Evolutionary conservation across 1,140 invertebrate genomes (phyloP).

Genomic region (Bacillus rossius): DNA sequence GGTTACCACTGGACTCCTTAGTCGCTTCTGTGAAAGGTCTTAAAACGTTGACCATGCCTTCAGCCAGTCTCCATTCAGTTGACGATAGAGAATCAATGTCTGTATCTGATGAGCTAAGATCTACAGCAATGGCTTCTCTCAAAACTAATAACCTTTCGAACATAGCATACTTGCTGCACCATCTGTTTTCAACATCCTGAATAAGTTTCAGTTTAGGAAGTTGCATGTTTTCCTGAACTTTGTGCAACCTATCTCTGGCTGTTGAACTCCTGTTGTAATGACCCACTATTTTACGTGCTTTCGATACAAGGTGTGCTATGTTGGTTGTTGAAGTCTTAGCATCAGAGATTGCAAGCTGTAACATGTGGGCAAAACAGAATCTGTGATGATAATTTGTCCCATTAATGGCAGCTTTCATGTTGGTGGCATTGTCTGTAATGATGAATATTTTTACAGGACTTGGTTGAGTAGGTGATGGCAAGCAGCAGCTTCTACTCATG

Average conservation of each 20-base stretch:
- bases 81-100: neutral
- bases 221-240: conserved; percentile 18
- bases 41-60: too few species aligned
- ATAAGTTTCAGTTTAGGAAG: conserved; percentile 23
- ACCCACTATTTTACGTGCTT: conserved; percentile 2
- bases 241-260: conserved; percentile 13
- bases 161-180: conserved; percentile 29
- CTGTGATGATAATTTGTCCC: too few species aligned
- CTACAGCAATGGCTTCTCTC: conserved; percentile 18
- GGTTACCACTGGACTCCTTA: neutral
- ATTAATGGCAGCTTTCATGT: too few species aligned
- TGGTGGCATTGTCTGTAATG: too few species aligned
- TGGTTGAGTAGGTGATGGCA: conserved; percentile 11
- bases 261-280: conserved; percentile 12
- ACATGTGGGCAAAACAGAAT: too few species aligned
- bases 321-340: too few species aligned
- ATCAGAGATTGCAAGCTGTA: too few species aligned
- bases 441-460: conserved; percentile 10
- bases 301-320: conserved; percentile 10
- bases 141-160: conserved; percentile 20
- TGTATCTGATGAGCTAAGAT: neutral
- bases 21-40: conserved; percentile 2
- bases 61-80: neutral
- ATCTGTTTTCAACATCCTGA: conserved; percentile 25
- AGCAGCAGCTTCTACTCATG: conserved; percentile 11